Conservation (phyloP, 2,888 invertebrate genomes). For the Apomyelois bistriatella region DNA sequence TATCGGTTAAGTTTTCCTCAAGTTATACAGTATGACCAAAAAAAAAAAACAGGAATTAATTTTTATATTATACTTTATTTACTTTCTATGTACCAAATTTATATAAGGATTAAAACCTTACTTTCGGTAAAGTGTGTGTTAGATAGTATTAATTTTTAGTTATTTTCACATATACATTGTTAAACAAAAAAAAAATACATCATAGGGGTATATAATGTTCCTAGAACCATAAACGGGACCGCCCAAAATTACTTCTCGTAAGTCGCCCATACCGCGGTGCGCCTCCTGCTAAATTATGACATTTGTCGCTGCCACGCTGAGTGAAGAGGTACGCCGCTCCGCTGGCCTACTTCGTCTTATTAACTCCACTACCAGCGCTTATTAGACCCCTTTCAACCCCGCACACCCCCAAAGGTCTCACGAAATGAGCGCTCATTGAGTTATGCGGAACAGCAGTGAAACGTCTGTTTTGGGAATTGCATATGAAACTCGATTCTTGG, state of each 20-base stretch:
- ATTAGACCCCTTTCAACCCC: slow-evolving; percentile 17
- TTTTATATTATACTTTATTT: no score
- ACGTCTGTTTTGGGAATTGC: neutral
- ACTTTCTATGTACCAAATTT: no score
- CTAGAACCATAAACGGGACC: neutral
- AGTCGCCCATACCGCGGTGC: neutral
- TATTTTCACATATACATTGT: no score
- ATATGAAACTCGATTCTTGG: neutral
- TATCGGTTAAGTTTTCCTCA: no score
- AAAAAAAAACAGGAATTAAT: no score
- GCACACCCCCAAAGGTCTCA: neutral
- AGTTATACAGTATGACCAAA: no score
- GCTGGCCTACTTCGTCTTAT: slow-evolving; percentile 37
- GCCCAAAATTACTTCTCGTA: neutral
- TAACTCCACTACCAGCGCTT: slow-evolving; percentile 33
- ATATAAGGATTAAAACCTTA: no score
- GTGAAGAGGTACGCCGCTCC: slow-evolving; percentile 26
- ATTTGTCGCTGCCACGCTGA: slow-evolving; percentile 48
- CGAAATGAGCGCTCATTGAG: slow-evolving; percentile 14
- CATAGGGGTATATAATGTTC: no score
- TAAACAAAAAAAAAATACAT: no score
- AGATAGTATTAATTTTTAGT: no score
- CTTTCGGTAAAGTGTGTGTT: no score
- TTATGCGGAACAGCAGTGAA: slow-evolving; percentile 6
- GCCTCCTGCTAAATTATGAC: slow-evolving; percentile 47